Conservation (phyloP, 2,113 vertebrate genomes). For the Petaurus breviceps region DNA sequence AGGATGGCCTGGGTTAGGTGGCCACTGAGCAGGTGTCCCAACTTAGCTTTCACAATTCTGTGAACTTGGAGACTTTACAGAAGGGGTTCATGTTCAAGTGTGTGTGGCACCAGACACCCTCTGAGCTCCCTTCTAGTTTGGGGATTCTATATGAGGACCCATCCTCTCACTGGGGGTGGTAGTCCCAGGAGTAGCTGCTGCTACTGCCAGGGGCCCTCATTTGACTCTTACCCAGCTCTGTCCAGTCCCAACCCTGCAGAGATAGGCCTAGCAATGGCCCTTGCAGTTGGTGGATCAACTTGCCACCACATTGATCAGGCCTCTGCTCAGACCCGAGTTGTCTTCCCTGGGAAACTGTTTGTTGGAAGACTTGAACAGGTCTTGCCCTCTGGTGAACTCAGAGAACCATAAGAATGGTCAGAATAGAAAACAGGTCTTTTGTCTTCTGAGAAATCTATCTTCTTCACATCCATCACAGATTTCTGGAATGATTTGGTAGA, state of each 20-base stretch:
- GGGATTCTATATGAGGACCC: neutral
- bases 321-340: too few species aligned
- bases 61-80: neutral
- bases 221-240: too few species aligned
- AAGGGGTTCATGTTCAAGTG: neutral
- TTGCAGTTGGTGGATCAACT: too few species aligned
- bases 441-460: conserved; percentile 39
- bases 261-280: too few species aligned
- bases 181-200: too few species aligned
- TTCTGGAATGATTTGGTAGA: neutral
- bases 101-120: neutral
- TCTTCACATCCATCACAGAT: conserved; percentile 51
- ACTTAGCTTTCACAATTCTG: neutral
- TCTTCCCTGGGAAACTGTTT: conserved; percentile 61
- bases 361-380: conserved; percentile 21
- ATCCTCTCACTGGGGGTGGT: neutral
- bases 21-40: neutral
- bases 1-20: neutral
- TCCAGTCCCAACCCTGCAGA: too few species aligned
- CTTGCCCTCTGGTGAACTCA: rapidly evolving
- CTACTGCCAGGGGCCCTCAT: too few species aligned
- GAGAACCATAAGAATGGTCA: conserved; percentile 41
- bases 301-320: too few species aligned
- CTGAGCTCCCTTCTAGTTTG: neutral
- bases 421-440: conserved; percentile 78